Evolutionary conservation across 2,888 invertebrate genomes (phyloP).

Genomic region (Chrysolina oricalcia): DNA sequence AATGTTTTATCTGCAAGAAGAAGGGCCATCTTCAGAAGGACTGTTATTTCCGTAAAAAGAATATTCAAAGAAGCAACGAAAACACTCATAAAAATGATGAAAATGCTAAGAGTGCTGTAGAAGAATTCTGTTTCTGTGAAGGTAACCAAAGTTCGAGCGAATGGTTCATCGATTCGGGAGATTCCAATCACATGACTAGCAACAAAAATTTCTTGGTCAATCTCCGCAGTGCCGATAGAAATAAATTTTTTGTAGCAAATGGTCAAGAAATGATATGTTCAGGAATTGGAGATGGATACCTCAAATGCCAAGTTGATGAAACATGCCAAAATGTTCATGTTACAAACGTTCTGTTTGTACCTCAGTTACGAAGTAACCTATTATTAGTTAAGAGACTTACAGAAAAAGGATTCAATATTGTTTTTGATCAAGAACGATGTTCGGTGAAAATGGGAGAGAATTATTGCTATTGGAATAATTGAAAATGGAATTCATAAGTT

Average conservation of each 20-base stretch:
- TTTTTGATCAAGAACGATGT: too few relatives aligned
- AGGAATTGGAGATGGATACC: too few relatives aligned
- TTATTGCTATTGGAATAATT: too few relatives aligned
- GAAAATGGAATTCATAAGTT: too few relatives aligned
- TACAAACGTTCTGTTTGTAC: neutral
- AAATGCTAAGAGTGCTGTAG: neutral
- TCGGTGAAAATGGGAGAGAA: neutral
- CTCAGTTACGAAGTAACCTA: neutral
- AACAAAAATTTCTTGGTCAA: constrained; percentile 5
- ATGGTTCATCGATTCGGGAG: constrained; percentile 2
- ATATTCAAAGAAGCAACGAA: neutral
- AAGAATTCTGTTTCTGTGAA: neutral
- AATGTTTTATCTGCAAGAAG: neutral
- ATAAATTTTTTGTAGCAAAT: neutral
- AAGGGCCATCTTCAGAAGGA: too few relatives aligned
- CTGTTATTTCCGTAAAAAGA: neutral
- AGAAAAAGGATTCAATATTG: too few relatives aligned
- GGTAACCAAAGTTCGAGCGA: neutral
- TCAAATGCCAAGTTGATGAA: neutral
- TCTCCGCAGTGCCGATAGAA: neutral
- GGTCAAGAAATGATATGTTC: neutral
- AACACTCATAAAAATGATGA: neutral
- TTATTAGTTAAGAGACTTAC: neutral
- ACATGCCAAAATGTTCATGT: neutral
- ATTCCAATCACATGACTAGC: constrained; percentile 12